Conservation (phyloP, 23 tunicate species). For the Aplidium turbinatum region DNA sequence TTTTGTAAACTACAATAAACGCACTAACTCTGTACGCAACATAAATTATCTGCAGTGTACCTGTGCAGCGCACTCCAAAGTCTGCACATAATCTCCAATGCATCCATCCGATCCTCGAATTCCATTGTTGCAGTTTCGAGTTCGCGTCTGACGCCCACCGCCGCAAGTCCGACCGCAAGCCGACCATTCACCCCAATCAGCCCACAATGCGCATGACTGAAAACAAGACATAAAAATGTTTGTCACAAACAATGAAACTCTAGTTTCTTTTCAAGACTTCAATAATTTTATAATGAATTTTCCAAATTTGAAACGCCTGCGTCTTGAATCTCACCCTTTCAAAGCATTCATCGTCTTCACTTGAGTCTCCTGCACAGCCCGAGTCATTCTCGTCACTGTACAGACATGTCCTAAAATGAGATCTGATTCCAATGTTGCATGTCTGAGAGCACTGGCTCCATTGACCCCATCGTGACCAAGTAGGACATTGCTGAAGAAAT, state of each 20-base stretch:
- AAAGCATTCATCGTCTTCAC: conserved; percentile 23
- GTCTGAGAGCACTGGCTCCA: conserved; percentile 52
- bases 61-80: conserved; percentile 40
- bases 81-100: conserved; percentile 28
- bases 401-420: conserved; percentile 43
- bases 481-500: conserved; percentile 50
- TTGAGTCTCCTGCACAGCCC: conserved; percentile 18
- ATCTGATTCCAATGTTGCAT: conserved; percentile 47
- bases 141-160: conserved; percentile 58
- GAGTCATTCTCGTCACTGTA: conserved; percentile 44
- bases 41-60: conserved; percentile 25
- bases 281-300: not conserved
- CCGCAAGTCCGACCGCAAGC: conserved; percentile 69
- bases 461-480: conserved; percentile 65
- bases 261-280: not conserved
- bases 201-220: conserved; percentile 78
- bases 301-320: not conserved
- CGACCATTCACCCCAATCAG: conserved; percentile 61
- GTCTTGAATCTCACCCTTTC: conserved; percentile 24
- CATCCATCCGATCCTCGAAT: conserved; percentile 55
- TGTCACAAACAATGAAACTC: not conserved
- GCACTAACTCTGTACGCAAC: not conserved
- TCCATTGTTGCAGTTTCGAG: conserved; percentile 54
- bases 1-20: not conserved
- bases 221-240: not conserved